Conservation (phyloP, 2,797 vertebrate genomes). For the Acanthopagrus latus region DNA sequence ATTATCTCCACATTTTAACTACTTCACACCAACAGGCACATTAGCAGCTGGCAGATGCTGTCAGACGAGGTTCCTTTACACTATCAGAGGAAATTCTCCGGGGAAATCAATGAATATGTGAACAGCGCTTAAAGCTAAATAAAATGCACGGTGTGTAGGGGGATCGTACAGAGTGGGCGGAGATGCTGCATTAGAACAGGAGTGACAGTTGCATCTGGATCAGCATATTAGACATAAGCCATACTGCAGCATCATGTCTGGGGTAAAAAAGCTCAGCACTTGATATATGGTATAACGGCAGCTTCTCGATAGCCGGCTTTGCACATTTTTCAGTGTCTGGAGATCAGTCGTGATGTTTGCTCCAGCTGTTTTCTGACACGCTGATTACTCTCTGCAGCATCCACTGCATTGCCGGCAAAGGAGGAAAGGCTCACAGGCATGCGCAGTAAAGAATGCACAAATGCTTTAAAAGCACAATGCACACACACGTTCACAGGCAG, state of each 20-base stretch:
- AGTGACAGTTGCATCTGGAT: not conserved
- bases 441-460: slow-evolving; percentile 9
- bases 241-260: not conserved
- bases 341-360: slow-evolving; percentile 10
- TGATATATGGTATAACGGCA: not conserved
- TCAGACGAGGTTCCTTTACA: slow-evolving; percentile 16
- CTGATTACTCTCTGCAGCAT: slow-evolving; percentile 35
- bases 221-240: slow-evolving; percentile 2
- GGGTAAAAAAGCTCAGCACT: slow-evolving; percentile 6
- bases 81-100: slow-evolving; percentile 26
- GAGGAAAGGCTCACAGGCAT: not conserved
- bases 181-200: slow-evolving; percentile 12
- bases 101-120: slow-evolving; percentile 47
- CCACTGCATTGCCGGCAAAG: not conserved
- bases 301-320: not conserved
- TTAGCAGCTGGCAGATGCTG: slow-evolving; percentile 26
- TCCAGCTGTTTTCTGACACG: slow-evolving; percentile 23
- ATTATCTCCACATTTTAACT: slow-evolving; percentile 38
- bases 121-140: slow-evolving; percentile 16
- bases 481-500: not conserved
- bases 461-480: slow-evolving; percentile 23
- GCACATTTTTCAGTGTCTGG: not conserved
- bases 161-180: not conserved
- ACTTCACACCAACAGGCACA: slow-evolving; percentile 12
- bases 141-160: not conserved